phyloP scores from a whole-genome alignment of 2,113 vertebrate genomes.

The Menidia beryllina region DNA sequence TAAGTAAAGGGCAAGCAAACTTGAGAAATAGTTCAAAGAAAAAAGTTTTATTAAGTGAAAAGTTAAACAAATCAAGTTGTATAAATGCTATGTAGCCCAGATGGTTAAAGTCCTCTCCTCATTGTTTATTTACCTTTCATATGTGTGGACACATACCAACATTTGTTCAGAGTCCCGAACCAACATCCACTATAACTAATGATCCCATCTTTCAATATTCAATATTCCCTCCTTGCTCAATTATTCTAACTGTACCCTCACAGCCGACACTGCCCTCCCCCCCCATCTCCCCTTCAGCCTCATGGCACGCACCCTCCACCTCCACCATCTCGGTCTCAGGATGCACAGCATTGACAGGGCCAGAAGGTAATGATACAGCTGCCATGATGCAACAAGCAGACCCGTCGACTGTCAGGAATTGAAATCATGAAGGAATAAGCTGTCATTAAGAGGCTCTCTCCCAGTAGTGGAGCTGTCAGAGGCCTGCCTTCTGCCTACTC shows the following conservation, averaged over 20 bases:
- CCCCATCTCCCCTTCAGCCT: slow-evolving; percentile 38
- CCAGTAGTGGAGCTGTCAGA: slow-evolving; percentile 93
- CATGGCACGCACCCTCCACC: slow-evolving; percentile 59
- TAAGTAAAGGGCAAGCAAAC: no score
- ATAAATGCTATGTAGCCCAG: background rate
- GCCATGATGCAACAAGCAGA: slow-evolving; percentile 94
- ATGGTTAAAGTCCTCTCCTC: background rate
- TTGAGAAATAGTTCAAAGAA: background rate
- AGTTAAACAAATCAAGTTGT: background rate
- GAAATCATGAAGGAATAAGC: slow-evolving; percentile 98
- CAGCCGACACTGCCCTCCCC: slow-evolving; percentile 31
- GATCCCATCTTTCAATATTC: slow-evolving; percentile 61
- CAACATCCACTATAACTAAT: slow-evolving; percentile 46
- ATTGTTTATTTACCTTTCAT: slow-evolving; percentile 1
- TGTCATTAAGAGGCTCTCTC: slow-evolving; percentile 92
- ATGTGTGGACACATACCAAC: slow-evolving; percentile 27
- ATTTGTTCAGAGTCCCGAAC: slow-evolving; percentile 41
- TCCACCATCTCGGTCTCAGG: slow-evolving; percentile 76
- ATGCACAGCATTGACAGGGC: slow-evolving; percentile 91
- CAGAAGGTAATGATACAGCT: slow-evolving; percentile 96
- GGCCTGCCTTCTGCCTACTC: slow-evolving; percentile 85
- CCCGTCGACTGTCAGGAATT: slow-evolving; percentile 94
- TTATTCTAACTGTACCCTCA: slow-evolving; percentile 61
- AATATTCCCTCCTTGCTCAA: slow-evolving; percentile 51
- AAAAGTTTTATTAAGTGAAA: background rate